These are phyloP conservation scores for Pogonocichla stellata DNA, from an alignment of 2,113 vertebrate species.

Conservation along the genomic window DNA sequence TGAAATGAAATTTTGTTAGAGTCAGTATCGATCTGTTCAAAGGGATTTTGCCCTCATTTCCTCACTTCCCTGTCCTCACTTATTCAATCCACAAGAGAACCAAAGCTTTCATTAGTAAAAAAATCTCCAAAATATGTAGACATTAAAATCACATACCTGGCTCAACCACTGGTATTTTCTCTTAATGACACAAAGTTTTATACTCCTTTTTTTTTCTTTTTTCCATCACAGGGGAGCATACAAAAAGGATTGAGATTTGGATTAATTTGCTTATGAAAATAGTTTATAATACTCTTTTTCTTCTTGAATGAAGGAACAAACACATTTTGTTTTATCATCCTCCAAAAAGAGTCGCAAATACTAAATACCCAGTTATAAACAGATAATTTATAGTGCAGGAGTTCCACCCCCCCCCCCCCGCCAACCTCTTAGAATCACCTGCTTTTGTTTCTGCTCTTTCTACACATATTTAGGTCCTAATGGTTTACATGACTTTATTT, in stretches of 20 bases:
- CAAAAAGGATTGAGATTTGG: not conserved
- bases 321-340: not conserved
- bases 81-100: not conserved
- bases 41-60: not conserved
- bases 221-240: not conserved
- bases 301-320: not conserved
- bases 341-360: not conserved
- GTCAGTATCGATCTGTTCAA: not conserved
- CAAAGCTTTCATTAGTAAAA: not conserved
- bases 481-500: not conserved
- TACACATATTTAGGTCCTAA: not conserved
- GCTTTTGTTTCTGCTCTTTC: not conserved
- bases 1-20: not conserved
- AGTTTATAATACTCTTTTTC: not conserved
- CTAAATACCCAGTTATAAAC: not conserved
- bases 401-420: no score
- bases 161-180: not conserved
- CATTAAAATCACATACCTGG: not conserved
- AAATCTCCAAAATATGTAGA: not conserved
- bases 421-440: not conserved
- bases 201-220: not conserved
- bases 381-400: not conserved
- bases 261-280: not conserved
- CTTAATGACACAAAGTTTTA: not conserved
- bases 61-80: not conserved